Conservation (phyloP, 2,113 vertebrate species). For the Corynorhinus townsendii region DNA sequence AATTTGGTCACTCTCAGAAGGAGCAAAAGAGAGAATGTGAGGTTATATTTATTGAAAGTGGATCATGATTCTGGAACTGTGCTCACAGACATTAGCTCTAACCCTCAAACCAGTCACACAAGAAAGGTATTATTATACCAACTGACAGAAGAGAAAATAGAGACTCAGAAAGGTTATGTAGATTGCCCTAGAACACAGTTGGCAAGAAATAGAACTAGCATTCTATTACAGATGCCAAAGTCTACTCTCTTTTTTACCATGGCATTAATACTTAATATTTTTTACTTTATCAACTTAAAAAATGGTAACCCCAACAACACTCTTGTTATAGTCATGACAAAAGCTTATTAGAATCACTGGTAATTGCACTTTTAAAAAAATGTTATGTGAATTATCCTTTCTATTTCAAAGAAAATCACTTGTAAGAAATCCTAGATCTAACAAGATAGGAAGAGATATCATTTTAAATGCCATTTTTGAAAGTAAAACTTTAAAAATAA, state of each 20-base stretch:
- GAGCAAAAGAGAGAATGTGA: neutral
- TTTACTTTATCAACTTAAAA: conserved; percentile 17
- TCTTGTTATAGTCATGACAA: neutral
- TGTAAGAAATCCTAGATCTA: neutral
- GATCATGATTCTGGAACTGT: neutral
- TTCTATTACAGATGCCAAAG: neutral
- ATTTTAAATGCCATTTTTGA: neutral
- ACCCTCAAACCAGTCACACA: neutral
- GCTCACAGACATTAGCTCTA: neutral
- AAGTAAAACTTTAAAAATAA: conserved; percentile 39
- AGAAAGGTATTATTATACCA: neutral
- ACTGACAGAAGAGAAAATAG: neutral
- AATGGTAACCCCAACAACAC: neutral
- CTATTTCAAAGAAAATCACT: neutral
- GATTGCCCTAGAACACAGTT: neutral
- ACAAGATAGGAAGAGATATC: neutral
- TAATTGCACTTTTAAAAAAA: conserved; percentile 19
- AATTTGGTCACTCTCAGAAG: conserved; percentile 29
- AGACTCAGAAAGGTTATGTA: neutral
- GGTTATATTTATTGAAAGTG: neutral
- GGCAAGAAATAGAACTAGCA: neutral
- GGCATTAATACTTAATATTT: neutral
- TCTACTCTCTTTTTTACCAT: neutral
- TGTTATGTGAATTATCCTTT: neutral
- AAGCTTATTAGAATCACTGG: neutral